Evolutionary conservation across 2,797 vertebrate genomes (phyloP).

Genomic region (Schizothorax lantsangensis): DNA sequence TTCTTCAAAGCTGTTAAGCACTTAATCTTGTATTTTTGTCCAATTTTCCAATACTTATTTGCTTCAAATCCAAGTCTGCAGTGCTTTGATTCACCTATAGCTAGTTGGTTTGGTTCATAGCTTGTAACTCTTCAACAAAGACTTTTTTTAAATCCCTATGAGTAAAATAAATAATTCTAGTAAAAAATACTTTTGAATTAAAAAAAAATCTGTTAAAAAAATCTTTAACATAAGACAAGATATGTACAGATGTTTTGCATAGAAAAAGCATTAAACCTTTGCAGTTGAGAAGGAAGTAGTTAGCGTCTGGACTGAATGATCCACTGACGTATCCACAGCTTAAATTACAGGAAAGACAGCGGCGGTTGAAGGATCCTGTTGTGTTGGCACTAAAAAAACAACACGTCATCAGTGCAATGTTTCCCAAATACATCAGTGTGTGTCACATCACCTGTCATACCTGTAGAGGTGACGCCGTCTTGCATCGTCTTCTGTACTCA

Average conservation of each 20-base stretch:
- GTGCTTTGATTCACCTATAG: background rate
- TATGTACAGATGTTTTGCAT: background rate
- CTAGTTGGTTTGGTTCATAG: background rate
- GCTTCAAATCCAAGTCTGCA: background rate
- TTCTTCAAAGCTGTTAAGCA: background rate
- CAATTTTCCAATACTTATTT: background rate
- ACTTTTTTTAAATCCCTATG: background rate
- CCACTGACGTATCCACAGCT: slow-evolving; percentile 92
- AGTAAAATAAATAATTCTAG: background rate
- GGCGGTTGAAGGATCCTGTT: slow-evolving; percentile 90
- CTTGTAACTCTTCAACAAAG: background rate
- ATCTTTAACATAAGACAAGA: background rate
- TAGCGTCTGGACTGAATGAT: slow-evolving; percentile 86
- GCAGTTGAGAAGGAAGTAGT: slow-evolving; percentile 90
- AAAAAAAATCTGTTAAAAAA: too few relatives aligned
- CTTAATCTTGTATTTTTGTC: background rate
- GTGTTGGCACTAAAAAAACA: slow-evolving; percentile 85
- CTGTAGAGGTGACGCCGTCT: slow-evolving; percentile 93
- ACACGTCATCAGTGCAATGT: background rate
- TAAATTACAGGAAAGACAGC: slow-evolving; percentile 92
- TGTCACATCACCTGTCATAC: slow-evolving; percentile 67
- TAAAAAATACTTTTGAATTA: background rate
- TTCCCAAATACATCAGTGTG: background rate
- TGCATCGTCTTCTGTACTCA: slow-evolving; percentile 94
- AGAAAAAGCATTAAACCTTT: slow-evolving; percentile 81